Conservation (phyloP, 2,888 invertebrate genomes). For the Petrolisthes manimaculis region DNA sequence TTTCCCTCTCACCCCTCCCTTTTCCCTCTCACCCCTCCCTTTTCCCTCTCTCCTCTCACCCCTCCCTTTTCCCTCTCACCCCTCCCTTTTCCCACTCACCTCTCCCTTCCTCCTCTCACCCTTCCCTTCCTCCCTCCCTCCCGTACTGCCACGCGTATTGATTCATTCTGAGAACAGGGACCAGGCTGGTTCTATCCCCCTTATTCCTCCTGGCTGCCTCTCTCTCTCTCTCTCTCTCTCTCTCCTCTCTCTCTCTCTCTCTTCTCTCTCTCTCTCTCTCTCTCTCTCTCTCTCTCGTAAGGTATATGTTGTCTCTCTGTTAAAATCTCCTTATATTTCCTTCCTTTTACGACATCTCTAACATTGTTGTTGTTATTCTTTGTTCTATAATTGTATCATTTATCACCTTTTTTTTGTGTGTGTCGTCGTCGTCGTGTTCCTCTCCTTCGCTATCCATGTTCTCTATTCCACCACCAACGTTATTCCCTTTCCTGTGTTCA, state of each 20-base stretch:
- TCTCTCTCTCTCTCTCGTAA: neutral
- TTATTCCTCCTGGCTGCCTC: neutral
- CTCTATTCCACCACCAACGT: too few species aligned
- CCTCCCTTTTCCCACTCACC: neutral
- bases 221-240: neutral
- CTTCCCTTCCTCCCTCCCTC: constrained; percentile 1
- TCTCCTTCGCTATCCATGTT: neutral
- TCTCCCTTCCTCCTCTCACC: neutral
- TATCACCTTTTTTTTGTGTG: neutral
- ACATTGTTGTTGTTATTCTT: neutral
- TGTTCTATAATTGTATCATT: too few species aligned
- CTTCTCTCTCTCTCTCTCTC: neutral
- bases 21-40: neutral
- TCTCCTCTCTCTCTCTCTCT: neutral
- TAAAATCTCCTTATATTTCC: constrained; percentile 1
- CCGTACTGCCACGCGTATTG: neutral
- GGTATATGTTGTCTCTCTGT: neutral
- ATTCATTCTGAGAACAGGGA: neutral
- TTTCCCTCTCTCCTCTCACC: neutral
- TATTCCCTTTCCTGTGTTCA: too few species aligned
- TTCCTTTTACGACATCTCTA: neutral
- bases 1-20: neutral
- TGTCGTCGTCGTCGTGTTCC: neutral
- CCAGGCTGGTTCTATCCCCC: neutral
- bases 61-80: neutral